A percentile compares a stretch with the other conserved stretches of the same genome.
These are phyloP conservation scores for Entelurus aequoreus DNA, from an alignment of 2,113 vertebrate genomes.

Conservation along the genomic window DNA sequence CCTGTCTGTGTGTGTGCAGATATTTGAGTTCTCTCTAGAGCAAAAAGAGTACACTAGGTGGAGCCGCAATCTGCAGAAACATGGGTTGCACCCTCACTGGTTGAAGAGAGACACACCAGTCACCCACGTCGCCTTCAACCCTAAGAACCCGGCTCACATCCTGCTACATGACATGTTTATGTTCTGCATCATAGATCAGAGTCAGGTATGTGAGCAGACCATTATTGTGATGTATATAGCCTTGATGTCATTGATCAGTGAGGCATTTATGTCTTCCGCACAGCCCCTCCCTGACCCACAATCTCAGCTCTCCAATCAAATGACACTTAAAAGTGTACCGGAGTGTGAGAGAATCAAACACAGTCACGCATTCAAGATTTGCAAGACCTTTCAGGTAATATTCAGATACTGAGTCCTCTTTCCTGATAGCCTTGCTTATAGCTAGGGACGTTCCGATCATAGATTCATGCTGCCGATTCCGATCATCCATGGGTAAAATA, in stretches of 20 bases:
- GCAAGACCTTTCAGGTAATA: constrained; percentile 85
- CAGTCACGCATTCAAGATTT: constrained; percentile 89
- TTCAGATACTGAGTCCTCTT: background rate
- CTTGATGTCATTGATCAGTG: no score
- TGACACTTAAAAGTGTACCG: constrained; percentile 74
- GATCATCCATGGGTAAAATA: no score
- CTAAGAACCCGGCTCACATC: constrained; percentile 76
- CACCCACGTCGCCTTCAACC: constrained; percentile 82
- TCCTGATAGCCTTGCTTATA: background rate
- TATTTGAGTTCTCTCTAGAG: constrained; percentile 84
- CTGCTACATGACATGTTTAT: constrained; percentile 86
- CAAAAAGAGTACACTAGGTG: constrained; percentile 83
- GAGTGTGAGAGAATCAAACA: constrained; percentile 61
- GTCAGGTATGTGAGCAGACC: constrained; percentile 73
- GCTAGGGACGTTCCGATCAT: background rate
- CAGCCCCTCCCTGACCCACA: constrained; percentile 82
- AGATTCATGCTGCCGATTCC: no score
- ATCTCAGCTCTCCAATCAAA: constrained; percentile 75
- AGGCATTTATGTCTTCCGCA: background rate
- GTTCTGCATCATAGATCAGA: constrained; percentile 91
- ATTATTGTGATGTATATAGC: background rate
- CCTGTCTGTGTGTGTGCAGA: constrained; percentile 51
- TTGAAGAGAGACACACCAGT: constrained; percentile 82
- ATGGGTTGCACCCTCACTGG: constrained; percentile 83
- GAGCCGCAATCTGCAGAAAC: constrained; percentile 80